Base-by-base conservation (phyloP, 2,113 vertebrate species). In the Osmerus eperlanus region DNA sequence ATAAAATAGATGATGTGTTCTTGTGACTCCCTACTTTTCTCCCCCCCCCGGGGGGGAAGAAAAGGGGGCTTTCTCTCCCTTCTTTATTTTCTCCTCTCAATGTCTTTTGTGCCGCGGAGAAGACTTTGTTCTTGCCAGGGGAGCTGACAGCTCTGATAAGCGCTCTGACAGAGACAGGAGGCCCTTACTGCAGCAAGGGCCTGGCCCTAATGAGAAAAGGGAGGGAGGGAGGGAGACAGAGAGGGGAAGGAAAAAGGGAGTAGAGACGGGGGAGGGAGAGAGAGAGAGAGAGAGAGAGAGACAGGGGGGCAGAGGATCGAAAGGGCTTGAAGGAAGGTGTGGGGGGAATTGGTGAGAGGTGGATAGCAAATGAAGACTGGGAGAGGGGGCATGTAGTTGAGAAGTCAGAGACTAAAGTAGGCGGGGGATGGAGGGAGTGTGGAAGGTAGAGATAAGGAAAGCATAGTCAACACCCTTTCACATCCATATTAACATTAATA, bases 111-210 rank as follows among this genome's bases (percentile, higher is more conserved):
- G 83, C 78, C 85, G 87, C 85, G 81, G 78, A 78, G 85, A 90
- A 82, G 85, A 90, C 89, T 92, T 92, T 93, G 88, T 90, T 92
- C 88, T 91, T 79, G 65, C 84, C 78, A 83, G 88, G 71, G 84
- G 86, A 90, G 81, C 84, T 90, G 91, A 92, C 88, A 92, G 84
- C 82, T 74, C 84, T 90, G 90, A 91, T 90, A 91, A 89, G 82
- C 82, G 86, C 81, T 90, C 90, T 90, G 89, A 92, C 90, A 91
- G 84, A 90, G 89, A 91, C 72, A 77, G 78, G 82, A 88, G 84
- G 87, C 85, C 86, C 85, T 88, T 88, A 85, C 82, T 88, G 85
- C 87, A 84, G 83, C 84, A 84, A 73, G 74, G 83, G 82, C 81
- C 78, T 36, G 67, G 81, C 86, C 78, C 68, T 92, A 90, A 91